Evolutionary conservation across 2,797 vertebrate species (phyloP).

Genomic region (Sphenodon punctatus): DNA sequence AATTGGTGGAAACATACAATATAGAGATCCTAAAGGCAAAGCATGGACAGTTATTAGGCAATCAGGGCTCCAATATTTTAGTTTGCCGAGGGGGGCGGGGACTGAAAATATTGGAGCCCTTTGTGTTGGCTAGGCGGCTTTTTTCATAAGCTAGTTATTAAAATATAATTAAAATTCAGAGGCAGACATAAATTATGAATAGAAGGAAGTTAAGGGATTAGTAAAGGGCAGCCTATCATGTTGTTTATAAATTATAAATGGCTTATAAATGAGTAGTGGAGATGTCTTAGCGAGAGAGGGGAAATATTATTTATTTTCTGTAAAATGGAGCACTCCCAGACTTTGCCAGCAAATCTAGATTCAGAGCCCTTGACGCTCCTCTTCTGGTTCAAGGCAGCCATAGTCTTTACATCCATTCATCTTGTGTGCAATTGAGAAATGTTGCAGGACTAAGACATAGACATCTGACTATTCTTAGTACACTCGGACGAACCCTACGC

Average conservation of each 20-base stretch:
- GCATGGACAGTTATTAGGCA: not conserved
- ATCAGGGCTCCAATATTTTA: not conserved
- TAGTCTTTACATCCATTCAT: not conserved
- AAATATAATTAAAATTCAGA: conserved; percentile 35
- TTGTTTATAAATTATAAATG: conserved; percentile 45
- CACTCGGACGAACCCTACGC: conserved; percentile 19
- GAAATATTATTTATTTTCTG: not conserved
- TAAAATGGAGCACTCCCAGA: conserved; percentile 8
- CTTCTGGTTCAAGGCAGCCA: not conserved
- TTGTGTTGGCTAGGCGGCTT: not conserved
- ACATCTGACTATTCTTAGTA: conserved; percentile 55
- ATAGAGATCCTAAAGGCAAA: not conserved
- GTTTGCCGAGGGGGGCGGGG: not conserved
- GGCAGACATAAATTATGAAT: conserved; percentile 40
- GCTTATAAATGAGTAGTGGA: conserved; percentile 30
- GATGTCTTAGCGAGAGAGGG: not conserved
- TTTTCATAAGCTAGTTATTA: conserved; percentile 32
- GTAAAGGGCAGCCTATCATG: conserved; percentile 17
- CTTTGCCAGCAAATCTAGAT: conserved; percentile 11
- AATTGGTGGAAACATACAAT: not conserved
- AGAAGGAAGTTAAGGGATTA: conserved; percentile 44
- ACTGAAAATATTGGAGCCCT: no score
- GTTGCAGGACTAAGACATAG: conserved; percentile 25
- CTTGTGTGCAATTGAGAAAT: conserved; percentile 10
- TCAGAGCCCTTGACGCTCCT: not conserved